Evolutionary conservation across 2,888 invertebrate genomes (phyloP), one percentile per base, ranked within the genome.

Genomic region (Andrena hattorfiana): DNA sequence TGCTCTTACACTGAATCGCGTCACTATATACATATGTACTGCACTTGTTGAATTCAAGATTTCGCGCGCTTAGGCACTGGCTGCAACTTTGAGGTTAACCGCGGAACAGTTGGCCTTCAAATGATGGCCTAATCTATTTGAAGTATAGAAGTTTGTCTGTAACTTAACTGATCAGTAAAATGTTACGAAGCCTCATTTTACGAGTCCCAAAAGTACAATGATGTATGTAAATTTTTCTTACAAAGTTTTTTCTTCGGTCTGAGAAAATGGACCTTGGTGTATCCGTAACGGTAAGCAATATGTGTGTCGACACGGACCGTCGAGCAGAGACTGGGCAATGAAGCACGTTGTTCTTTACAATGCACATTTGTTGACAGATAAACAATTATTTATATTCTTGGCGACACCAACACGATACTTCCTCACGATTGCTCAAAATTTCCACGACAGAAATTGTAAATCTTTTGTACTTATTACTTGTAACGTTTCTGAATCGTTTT

Each of bases 401-500:
- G 49, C 51, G 26, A 42, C 16, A 62, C 32, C n/a, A 77, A 32
- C n/a, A 30, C 26, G 51, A 68, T 76, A 77, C 69, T 77, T 76
- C 64, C 66, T 63, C 23, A 72, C 8, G 35, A 70, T 77, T 83
- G 82, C 77, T 81, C 72, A 83, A 77, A 42, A 67, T 73, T 70
- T 69, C n/a, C 1, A 35, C 49, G 48, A 63, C 48, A 30, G 26
- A 70, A 51, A 74, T 66, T 85, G 85, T 84, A 89, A 66, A 13
- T 83, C 74, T 85, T 88, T 84, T 83, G 82, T 89, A 89, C 77
- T 78, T 70, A 82, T 88, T 80, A 74, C 62, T 48, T 73, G 66
- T 35, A 62, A 81, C 60, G 42, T 79, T 75, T 76, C 26, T n/a
- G 26, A 78, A 77, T 81, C 30, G 54, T 51, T 83, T 85, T 68